A percentile compares a stretch with the other conserved stretches of the same genome.
These are phyloP conservation scores for Oopsacas minuta DNA, from an alignment of 37 sponge, comb jelly and placozoan species.

Conservation along the genomic window DNA sequence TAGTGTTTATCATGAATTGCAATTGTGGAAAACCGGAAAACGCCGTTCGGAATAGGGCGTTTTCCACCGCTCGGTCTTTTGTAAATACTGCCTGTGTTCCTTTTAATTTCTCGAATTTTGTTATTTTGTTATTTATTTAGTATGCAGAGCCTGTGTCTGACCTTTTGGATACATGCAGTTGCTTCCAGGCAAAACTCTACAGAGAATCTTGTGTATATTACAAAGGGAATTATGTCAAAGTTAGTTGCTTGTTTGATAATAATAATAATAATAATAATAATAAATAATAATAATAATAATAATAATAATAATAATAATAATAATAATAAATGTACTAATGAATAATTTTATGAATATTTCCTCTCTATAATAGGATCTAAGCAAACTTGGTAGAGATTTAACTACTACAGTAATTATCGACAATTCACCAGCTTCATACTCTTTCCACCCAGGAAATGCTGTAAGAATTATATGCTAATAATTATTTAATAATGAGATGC, in stretches of 20 bases:
- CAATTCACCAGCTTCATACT: constrained; percentile 95
- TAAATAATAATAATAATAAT: neutral
- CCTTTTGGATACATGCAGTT: constrained; percentile 67
- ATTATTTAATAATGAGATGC: neutral
- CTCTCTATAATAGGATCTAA: constrained; percentile 77
- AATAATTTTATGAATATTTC: neutral
- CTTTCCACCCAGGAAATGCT: constrained; percentile 97
- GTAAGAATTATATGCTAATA: constrained; percentile 53
- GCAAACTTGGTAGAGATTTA: constrained; percentile 75
- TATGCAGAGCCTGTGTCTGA: constrained; percentile 98
- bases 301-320: neutral
- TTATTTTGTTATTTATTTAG: constrained; percentile 27
- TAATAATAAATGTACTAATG: neutral
- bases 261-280: neutral
- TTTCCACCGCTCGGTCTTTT: too few species aligned
- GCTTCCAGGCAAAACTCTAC: constrained; percentile 67
- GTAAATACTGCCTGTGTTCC: neutral
- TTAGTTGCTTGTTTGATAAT: constrained; percentile 5
- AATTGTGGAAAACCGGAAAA: too few species aligned
- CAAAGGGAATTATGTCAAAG: constrained; percentile 97
- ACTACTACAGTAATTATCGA: constrained; percentile 80
- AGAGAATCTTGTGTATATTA: constrained; percentile 95
- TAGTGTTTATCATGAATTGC: neutral
- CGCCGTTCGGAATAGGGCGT: too few species aligned
- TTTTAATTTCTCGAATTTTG: neutral